phyloP scores from a whole-genome alignment of 2,113 vertebrate genomes.

The Petromus typicus region DNA sequence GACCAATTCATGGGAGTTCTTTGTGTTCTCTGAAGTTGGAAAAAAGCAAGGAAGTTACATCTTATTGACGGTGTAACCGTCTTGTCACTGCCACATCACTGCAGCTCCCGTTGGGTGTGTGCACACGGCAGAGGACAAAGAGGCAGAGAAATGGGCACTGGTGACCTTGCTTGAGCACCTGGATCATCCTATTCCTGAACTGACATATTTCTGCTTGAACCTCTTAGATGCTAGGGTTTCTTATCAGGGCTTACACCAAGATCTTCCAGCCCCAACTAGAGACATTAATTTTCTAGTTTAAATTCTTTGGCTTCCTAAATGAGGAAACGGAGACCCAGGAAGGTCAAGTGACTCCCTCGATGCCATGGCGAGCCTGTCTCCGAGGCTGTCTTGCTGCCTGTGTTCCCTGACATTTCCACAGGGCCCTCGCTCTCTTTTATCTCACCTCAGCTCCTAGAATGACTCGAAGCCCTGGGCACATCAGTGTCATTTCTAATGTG shows the following conservation, averaged over 20 bases:
- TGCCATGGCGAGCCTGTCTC: not conserved
- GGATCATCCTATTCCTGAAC: constrained; percentile 50
- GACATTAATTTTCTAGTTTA: not conserved
- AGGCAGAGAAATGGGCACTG: not conserved
- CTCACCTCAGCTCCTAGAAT: too few species aligned
- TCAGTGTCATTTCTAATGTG: too few species aligned
- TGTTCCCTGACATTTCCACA: too few species aligned
- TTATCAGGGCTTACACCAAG: not conserved
- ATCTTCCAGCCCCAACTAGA: not conserved
- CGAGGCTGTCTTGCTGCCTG: too few species aligned
- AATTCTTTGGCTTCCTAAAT: not conserved
- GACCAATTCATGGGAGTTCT: not conserved
- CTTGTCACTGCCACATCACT: not conserved
- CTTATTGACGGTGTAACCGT: not conserved
- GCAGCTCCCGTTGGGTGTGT: not conserved
- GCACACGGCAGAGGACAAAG: not conserved
- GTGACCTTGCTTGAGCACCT: not conserved
- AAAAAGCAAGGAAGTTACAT: not conserved
- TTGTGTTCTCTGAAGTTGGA: not conserved
- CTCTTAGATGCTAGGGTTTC: not conserved
- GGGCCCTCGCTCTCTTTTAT: too few species aligned
- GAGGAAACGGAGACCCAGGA: not conserved
- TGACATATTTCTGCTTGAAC: not conserved
- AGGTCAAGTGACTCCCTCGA: not conserved
- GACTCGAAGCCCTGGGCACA: too few species aligned